phyloP scores from a whole-genome alignment of 2,888 invertebrate genomes.

The Eretmocerus hayati region DNA sequence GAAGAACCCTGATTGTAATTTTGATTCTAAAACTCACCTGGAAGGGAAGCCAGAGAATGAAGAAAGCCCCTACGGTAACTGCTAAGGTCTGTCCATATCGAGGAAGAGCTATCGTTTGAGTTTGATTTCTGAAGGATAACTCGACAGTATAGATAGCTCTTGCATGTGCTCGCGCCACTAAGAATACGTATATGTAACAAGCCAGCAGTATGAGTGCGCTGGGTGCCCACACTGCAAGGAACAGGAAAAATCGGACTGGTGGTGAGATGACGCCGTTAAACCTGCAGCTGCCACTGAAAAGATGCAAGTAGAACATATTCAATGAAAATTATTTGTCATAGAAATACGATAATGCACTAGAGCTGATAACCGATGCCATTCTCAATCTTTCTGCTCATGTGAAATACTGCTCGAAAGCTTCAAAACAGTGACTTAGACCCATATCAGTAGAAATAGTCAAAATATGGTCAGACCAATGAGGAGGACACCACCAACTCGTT shows the following conservation, averaged over 20 bases:
- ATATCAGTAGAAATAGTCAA: no score
- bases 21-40: no score
- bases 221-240: constrained; percentile 56
- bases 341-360: no score
- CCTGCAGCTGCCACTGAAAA: constrained; percentile 48
- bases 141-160: constrained; percentile 58
- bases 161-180: constrained; percentile 58
- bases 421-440: no score
- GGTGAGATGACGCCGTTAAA: constrained; percentile 50
- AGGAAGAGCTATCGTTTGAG: constrained; percentile 47
- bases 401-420: no score
- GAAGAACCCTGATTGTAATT: no score
- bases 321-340: no score
- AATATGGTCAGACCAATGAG: no score
- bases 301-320: no score
- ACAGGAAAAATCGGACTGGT: constrained; percentile 53
- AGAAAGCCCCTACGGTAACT: constrained; percentile 57
- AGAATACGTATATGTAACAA: constrained; percentile 59
- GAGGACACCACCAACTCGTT: no score
- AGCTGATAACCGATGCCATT: no score
- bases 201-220: constrained; percentile 53
- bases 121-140: constrained; percentile 49
- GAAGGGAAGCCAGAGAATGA: constrained; percentile 57
- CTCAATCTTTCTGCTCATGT: no score
- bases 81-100: constrained; percentile 58